A percentile compares a stretch with the other conserved stretches of the same genome.
These are phyloP conservation scores for Adelosebastes latens DNA, from an alignment of 2,797 vertebrate genomes.

Conservation along the genomic window DNA sequence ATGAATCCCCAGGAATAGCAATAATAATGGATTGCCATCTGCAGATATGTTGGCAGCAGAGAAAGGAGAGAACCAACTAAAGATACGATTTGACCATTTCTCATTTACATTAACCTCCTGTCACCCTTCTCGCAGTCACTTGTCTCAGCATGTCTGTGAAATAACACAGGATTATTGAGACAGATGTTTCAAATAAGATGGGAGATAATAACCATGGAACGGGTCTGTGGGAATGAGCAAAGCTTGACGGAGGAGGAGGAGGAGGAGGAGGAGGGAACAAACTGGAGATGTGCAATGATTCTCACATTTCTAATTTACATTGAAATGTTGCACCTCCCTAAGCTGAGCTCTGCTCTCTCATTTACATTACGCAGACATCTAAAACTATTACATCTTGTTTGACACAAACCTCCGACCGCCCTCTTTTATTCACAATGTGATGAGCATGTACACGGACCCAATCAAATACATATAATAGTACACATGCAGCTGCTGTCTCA, in stretches of 20 bases:
- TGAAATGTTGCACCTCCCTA: slow-evolving; percentile 44
- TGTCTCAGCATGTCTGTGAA: slow-evolving; percentile 42
- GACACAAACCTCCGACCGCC: slow-evolving; percentile 21
- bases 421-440: slow-evolving; percentile 14
- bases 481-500: slow-evolving; percentile 1
- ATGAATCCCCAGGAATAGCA: slow-evolving; percentile 56
- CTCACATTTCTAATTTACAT: slow-evolving; percentile 51
- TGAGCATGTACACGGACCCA: neutral
- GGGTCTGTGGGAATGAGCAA: neutral
- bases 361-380: slow-evolving; percentile 51
- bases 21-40: slow-evolving; percentile 59
- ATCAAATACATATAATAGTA: neutral
- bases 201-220: slow-evolving; percentile 30
- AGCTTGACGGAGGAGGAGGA: neutral
- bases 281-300: slow-evolving; percentile 17
- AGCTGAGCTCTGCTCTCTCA: slow-evolving; percentile 25
- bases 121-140: slow-evolving; percentile 33
- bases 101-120: slow-evolving; percentile 66
- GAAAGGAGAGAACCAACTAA: neutral
- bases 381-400: slow-evolving; percentile 38
- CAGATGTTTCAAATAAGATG: slow-evolving; percentile 57
- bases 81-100: slow-evolving; percentile 40
- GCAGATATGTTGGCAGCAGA: slow-evolving; percentile 31
- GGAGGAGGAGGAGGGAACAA: slow-evolving; percentile 27
- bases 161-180: slow-evolving; percentile 56